Evolutionary conservation across 2,113 vertebrate genomes (phyloP), one percentile per base, ranked within the genome.

Genomic region (Eonycteris spelaea): DNA sequence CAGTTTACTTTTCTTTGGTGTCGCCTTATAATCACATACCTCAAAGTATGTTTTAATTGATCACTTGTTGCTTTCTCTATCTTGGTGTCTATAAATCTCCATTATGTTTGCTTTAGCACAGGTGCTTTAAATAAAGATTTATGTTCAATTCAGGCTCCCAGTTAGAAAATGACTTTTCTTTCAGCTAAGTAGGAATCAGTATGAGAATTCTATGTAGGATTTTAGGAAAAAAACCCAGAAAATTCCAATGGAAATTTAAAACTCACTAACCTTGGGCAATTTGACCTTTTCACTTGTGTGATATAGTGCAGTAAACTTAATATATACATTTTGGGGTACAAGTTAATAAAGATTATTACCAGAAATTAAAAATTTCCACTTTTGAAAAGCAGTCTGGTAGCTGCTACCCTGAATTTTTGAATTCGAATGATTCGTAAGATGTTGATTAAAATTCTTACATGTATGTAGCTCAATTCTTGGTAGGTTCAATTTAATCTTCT

Each of bases 1-100:
- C 6, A 33, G 48, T 88, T 80, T 55, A 38, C 0, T 5, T 89
- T 95, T 38, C 15, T 26, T 95, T 78, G 16, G 5, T 43, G 13
- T 91, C 91, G 38, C 6, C 63, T 89, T 86, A 63, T 90, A 92
- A 86, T 51, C 63, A 51, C 12, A 75, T 0, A 65, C 19, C 48
- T 88, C 28, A 77, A 91, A 95, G 53, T 35, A 53, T 78, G 9
- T 51, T 74, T 40, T 90, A 95, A 97, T 95, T 97, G 59, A 87
- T 94, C 35, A 35, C 35, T 87, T 96, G 1, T 63, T 91, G 53
- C 92, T 93, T 93, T 87, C 61, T 97, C 33, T 7, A 61, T 88
- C n/a, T 16, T 93, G 51, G 16, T 92, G 96, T 74, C 28, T 94
- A 96, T 94, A 91, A 91, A 70, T 97, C 94, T 97, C 67, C 3